phyloP scores from a whole-genome alignment of 2,888 invertebrate species.

The Drosophila helvetica region DNA sequence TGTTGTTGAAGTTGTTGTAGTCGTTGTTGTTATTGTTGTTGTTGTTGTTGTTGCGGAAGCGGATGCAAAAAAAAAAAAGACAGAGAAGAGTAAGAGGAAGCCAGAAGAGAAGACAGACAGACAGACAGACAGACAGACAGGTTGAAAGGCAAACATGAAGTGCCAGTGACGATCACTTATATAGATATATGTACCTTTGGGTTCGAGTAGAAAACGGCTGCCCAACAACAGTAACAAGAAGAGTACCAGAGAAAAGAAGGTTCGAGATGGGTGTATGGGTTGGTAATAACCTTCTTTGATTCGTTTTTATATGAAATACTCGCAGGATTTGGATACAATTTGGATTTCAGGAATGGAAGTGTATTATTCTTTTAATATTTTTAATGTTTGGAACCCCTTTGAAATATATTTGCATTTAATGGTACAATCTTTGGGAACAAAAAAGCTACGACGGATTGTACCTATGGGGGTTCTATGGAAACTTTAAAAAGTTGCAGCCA shows the following conservation, averaged over 20 bases:
- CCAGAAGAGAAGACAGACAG: slow-evolving; percentile 33
- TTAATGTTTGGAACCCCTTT: no score
- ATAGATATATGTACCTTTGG: slow-evolving; percentile 58
- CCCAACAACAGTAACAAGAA: slow-evolving; percentile 41
- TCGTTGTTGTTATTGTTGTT: slow-evolving; percentile 64
- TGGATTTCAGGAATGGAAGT: no score
- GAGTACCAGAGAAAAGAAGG: background rate
- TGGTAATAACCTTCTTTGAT: background rate
- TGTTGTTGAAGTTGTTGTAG: slow-evolving; percentile 45
- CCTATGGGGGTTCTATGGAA: no score
- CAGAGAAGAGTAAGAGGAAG: slow-evolving; percentile 2
- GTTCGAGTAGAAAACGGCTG: slow-evolving; percentile 49
- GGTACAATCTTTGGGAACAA: no score
- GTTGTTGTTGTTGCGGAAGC: slow-evolving; percentile 73
- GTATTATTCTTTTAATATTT: no score
- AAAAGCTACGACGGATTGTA: no score
- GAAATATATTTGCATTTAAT: no score
- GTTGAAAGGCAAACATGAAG: slow-evolving; percentile 76
- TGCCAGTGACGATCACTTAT: slow-evolving; percentile 70
- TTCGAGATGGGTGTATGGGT: background rate
- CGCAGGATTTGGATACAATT: no score
- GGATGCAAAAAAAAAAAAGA: slow-evolving; percentile 69
- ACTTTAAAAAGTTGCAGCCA: no score
- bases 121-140: slow-evolving; percentile 50
- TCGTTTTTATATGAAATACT: background rate